Conservation (phyloP, 2,888 invertebrate genomes). For the Iselma pallidipennis region DNA sequence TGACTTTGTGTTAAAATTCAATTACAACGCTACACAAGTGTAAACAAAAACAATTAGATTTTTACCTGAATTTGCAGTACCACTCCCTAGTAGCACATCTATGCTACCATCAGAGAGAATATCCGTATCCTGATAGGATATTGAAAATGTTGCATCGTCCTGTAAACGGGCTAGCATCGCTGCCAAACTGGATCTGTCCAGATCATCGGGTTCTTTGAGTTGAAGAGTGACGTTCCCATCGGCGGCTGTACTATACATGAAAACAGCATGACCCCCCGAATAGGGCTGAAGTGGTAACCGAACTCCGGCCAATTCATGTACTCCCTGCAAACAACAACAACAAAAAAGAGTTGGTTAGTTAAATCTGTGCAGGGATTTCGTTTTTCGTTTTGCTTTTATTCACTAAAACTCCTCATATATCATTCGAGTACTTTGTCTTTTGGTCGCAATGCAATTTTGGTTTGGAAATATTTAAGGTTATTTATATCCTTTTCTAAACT, state of each 20-base stretch:
- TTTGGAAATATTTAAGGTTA: conserved; percentile 8
- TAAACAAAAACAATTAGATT: not conserved
- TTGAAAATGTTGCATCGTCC: conserved; percentile 70
- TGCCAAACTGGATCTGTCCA: conserved; percentile 55
- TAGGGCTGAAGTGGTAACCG: conserved; percentile 60
- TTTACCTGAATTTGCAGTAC: conserved; percentile 59
- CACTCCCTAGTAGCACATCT: conserved; percentile 62
- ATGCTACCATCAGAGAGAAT: conserved; percentile 67
- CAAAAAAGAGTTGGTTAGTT: not conserved
- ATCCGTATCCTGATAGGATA: conserved; percentile 76
- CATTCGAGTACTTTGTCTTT: not conserved
- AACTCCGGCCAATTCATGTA: conserved; percentile 55
- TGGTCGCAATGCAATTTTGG: not conserved
- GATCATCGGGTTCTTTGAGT: conserved; percentile 63
- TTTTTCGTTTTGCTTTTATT: not conserved
- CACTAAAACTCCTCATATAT: not conserved
- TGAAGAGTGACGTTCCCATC: conserved; percentile 68
- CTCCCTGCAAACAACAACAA: conserved; percentile 45
- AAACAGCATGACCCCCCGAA: conserved; percentile 66
- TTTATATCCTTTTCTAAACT: conserved; percentile 4
- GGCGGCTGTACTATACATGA: conserved; percentile 71
- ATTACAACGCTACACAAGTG: not conserved
- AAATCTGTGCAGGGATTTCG: not conserved
- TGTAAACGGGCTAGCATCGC: conserved; percentile 59
- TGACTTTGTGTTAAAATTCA: not conserved